Conservation (phyloP, 2,888 invertebrate genomes). For the Cheiracanthium punctorium region DNA sequence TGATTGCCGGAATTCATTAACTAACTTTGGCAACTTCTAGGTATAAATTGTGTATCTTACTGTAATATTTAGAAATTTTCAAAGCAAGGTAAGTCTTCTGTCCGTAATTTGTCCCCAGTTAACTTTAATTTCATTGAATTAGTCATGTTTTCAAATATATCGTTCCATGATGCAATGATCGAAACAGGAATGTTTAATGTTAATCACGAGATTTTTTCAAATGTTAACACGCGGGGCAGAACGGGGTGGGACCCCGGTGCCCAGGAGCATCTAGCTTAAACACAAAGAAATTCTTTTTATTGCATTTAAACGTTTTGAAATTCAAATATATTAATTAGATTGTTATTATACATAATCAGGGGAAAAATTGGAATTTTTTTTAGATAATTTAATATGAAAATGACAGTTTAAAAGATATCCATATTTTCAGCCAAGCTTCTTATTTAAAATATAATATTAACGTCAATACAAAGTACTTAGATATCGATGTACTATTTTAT, state of each 20-base stretch:
- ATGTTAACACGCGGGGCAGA: background rate
- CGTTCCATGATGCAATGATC: background rate
- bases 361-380: no score
- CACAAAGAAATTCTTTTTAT: no score
- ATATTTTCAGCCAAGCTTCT: no score
- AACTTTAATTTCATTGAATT: constrained; percentile 6
- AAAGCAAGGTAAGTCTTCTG: background rate
- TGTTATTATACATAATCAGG: no score
- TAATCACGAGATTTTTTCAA: background rate
- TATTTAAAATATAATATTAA: no score
- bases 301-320: no score
- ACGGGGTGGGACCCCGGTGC: background rate
- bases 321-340: no score
- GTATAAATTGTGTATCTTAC: background rate
- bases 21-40: background rate
- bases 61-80: constrained; percentile 6
- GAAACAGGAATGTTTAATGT: background rate
- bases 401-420: no score
- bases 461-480: no score
- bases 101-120: background rate
- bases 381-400: no score
- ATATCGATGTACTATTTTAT: no score
- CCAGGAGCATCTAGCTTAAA: no score
- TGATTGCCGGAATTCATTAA: constrained; percentile 3
- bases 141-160: background rate